phyloP scores from a whole-genome alignment of 2,113 vertebrate species.

The Rafetus swinhoei region DNA sequence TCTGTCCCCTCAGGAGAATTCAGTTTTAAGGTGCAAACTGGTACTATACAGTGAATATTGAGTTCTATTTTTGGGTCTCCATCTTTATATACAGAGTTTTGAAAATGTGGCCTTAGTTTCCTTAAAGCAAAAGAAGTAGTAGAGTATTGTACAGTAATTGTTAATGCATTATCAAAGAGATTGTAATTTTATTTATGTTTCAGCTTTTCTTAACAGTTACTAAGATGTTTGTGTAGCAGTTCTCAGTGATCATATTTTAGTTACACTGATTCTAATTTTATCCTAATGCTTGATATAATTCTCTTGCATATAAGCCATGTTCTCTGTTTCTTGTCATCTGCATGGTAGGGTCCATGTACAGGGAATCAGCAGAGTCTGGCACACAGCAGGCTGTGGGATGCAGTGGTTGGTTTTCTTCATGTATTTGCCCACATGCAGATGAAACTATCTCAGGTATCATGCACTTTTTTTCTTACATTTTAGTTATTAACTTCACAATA shows the following conservation, averaged over 20 bases:
- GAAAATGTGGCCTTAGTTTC: background rate
- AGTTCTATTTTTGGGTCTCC: background rate
- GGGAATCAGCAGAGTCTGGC: slow-evolving; percentile 97
- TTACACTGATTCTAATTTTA: background rate
- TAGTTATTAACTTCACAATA: background rate
- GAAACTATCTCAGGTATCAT: slow-evolving; percentile 94
- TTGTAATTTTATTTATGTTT: background rate
- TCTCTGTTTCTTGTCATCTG: background rate
- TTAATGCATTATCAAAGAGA: background rate
- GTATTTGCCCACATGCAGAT: slow-evolving; percentile 99
- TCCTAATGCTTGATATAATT: background rate
- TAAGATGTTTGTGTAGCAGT: background rate
- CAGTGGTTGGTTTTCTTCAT: slow-evolving; percentile 96
- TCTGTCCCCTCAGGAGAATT: background rate
- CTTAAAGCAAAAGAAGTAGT: background rate
- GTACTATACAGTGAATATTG: background rate
- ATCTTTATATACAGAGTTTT: background rate
- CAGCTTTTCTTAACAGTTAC: background rate
- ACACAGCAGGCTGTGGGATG: slow-evolving; percentile 96
- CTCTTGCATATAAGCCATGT: slow-evolving; percentile 11
- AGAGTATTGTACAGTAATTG: background rate
- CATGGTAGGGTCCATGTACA: slow-evolving; percentile 90
- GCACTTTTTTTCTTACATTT: background rate
- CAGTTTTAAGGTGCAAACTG: background rate
- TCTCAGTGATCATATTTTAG: background rate